phyloP scores from a whole-genome alignment of 2,888 invertebrate genomes.

The Drosophila sordidula region DNA sequence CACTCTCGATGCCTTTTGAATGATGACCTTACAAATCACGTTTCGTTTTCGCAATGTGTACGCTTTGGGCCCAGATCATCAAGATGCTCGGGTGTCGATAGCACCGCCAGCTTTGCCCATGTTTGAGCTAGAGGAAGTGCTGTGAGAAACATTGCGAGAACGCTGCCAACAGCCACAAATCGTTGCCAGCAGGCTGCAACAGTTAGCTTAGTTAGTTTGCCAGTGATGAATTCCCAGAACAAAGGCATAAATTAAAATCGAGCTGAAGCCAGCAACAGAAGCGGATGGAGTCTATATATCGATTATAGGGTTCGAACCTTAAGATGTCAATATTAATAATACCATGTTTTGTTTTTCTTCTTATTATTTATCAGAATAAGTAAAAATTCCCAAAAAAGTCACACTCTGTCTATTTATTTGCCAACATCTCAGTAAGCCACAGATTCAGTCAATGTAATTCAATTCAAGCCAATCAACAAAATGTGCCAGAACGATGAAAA shows the following conservation, averaged over 20 bases:
- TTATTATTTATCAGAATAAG: no score
- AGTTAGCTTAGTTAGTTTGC: background rate
- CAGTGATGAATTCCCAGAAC: background rate
- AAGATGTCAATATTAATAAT: no score
- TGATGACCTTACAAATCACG: constrained; percentile 84
- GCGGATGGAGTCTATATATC: no score
- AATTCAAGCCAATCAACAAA: background rate
- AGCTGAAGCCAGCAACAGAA: no score
- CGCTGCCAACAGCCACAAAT: background rate
- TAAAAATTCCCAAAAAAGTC: no score
- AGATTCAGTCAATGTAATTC: background rate
- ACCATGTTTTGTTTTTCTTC: no score
- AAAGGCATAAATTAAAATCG: background rate
- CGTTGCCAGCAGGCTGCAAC: background rate
- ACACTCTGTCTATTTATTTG: no score
- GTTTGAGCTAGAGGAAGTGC: constrained; percentile 40
- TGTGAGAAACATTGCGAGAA: constrained; percentile 45
- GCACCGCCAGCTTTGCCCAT: constrained; percentile 33
- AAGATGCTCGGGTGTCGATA: constrained; percentile 75
- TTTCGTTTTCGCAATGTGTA: constrained; percentile 75
- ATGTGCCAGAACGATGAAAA: constrained; percentile 39
- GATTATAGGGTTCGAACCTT: no score
- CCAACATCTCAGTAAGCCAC: constrained; percentile 2
- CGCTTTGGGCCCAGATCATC: constrained; percentile 64
- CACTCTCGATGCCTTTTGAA: constrained; percentile 75